phyloP scores from a whole-genome alignment of 2,797 vertebrate genomes.

The Paguma larvata region DNA sequence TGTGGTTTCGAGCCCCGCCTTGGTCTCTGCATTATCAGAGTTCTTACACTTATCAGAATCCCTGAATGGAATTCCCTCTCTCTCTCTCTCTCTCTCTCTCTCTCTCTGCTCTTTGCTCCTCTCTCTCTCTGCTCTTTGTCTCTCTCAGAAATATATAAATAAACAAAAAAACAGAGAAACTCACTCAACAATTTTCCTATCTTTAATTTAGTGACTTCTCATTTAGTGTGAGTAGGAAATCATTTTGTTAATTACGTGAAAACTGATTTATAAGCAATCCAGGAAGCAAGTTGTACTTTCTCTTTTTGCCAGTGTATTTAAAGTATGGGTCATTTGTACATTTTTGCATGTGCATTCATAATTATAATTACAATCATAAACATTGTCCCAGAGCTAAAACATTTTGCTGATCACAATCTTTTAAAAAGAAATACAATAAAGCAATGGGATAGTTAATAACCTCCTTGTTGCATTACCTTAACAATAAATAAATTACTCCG shows the following conservation, averaged over 20 bases:
- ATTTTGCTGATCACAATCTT: conserved; percentile 66
- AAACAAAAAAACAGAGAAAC: background rate
- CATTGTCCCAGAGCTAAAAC: background rate
- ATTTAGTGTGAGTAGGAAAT: conserved; percentile 66
- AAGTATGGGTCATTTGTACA: conserved; percentile 37
- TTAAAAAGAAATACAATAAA: conserved; percentile 18
- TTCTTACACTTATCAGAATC: too few relatives aligned
- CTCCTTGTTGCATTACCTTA: conserved; percentile 50
- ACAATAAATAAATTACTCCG: conserved; percentile 57
- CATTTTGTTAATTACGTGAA: conserved; percentile 76
- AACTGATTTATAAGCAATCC: conserved; percentile 60
- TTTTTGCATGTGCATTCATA: conserved; percentile 57
- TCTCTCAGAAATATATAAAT: too few relatives aligned
- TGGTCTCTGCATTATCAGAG: too few relatives aligned
- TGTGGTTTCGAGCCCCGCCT: too few relatives aligned
- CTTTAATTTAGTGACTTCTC: conserved; percentile 55
- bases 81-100: too few relatives aligned
- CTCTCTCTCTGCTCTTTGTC: too few relatives aligned
- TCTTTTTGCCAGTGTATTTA: background rate
- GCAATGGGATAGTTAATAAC: background rate
- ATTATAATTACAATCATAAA: conserved; percentile 72
- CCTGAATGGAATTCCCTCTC: too few relatives aligned
- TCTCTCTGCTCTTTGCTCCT: too few relatives aligned
- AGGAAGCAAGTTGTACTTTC: conserved; percentile 4
- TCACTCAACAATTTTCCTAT: conserved; percentile 57